Conservation (phyloP, 2,113 vertebrate species). For the Thalassarche chlororhynchos region DNA sequence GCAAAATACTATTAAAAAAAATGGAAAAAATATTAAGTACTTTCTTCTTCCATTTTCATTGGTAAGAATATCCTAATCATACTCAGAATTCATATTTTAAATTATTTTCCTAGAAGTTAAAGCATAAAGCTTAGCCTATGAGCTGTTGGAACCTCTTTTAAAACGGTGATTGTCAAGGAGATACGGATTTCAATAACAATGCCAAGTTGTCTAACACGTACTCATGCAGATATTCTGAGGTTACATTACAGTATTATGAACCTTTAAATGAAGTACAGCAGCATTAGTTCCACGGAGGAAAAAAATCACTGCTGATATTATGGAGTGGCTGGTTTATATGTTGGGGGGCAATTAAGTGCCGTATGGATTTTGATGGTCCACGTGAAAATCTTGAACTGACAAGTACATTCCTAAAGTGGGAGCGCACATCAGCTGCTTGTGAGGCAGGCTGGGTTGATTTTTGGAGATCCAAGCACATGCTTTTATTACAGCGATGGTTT, state of each 20-base stretch:
- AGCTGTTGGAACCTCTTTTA: not conserved
- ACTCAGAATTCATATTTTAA: not conserved
- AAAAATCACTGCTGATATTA: not conserved
- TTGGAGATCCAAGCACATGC: not conserved
- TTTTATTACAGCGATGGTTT: not conserved
- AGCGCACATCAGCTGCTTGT: not conserved
- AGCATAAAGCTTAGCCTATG: not conserved
- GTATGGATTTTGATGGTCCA: not conserved
- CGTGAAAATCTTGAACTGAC: not conserved
- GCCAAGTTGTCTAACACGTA: not conserved
- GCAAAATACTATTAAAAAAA: not conserved
- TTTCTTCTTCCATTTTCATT: too few relatives aligned
- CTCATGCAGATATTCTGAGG: not conserved
- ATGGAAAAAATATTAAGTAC: not conserved
- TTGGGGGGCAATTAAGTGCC: not conserved
- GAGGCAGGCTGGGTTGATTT: not conserved
- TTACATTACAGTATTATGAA: not conserved
- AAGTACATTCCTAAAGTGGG: not conserved
- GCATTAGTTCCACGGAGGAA: not conserved
- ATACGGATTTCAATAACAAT: rapidly evolving
- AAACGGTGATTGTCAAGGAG: not conserved
- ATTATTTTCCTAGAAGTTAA: not conserved
- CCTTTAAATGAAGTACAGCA: not conserved
- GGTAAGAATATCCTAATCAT: too few relatives aligned
- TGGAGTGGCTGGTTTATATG: not conserved